Base-by-base conservation (phyloP, 2,113 vertebrate species). In the Rhinopithecus roxellana region DNA sequence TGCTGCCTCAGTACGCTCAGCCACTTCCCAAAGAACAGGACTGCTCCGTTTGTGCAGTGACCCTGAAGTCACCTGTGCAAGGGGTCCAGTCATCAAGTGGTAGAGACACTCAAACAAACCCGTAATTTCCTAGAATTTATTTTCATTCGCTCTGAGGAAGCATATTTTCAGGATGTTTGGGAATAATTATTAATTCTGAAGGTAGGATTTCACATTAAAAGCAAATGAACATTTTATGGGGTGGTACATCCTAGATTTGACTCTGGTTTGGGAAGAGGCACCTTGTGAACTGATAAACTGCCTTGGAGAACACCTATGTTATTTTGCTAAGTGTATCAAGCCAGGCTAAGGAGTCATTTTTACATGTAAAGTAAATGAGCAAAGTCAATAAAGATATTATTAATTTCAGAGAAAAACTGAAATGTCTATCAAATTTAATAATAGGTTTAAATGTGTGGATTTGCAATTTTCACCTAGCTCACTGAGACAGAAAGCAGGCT, bases 361-460 rank as follows among this genome's bases (percentile, higher is more conserved):
- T 98, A 98, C 99, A 97, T 98, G 97, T 98, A 98, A 98, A 98
- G 98, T 96, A 95, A 97, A 98, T 97, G 94, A 98, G 98, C 98
- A 97, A 97, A 97, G 96, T 96, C 96, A 97, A 98, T 98, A 97
- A 98, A 98, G 94, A 97, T 96, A 98, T 96, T 90, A 95, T 97
- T 97, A 97, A 99, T 98, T 98, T 98, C 96, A 95, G 72, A 85
- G 97, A 98, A 97, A 79, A 91, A 98, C 97, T 95, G 40, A 48
- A 30, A 95, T 96, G 98, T 96, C 97, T 98, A 92, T 78, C 98
- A 98, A 97, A 98, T 98, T 85, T 98, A 98, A 97, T 94, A 99
- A 98, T 93, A 94, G 96, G 98, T 98, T 98, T 98, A 97, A 97
- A 97, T 89, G 59, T 94, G 97, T 98, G 86, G 61, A 90, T 98